Base-by-base conservation (phyloP, 2,797 vertebrate species). In the Sphaeramia orbicularis region DNA sequence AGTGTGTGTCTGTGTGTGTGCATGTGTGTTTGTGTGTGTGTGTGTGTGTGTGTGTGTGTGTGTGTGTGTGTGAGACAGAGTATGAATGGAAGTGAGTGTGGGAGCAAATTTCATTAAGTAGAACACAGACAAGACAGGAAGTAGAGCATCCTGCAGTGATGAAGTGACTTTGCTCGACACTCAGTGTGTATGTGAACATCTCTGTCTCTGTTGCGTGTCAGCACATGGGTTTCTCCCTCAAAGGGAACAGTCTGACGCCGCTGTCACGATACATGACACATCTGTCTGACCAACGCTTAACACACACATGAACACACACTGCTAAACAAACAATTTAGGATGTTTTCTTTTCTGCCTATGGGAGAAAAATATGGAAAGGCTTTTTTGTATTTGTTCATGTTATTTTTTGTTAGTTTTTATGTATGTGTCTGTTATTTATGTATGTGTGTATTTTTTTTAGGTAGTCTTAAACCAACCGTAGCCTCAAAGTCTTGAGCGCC, bases 241-340 rank as follows among this genome's bases (percentile, higher is more conserved):
- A 49, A 10, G 47, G 66, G 49, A 76, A 48, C 54, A 68, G 66
- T 83, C 74, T 81, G 66, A 71, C 58, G 47, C 58, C 73, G 61
- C 58, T 82, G 85, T 89, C 80, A 86, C 47, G 60, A 71, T 81
- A 86, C 74, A 75, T 71, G 21, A 24, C 70, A 82, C 63, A 74
- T 40, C 74, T 85, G 48, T 74, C 76, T 70, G 48, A 65, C 55
- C 76, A 42, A 24, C 21, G 24, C 21, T 41, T 30, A 51, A 51
- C 54, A 42, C 43, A 51, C 16, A 67, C 38, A 44, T 19, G n/a
- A 14, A 52, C 57, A 49, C 45, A 57, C 56, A 67, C 4, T 36
- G 44, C 8, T 37, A 69, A 49, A 78, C 40, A 66, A 24, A 60
- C 58, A 44, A 41, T 24, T 24, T 24, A 24, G 4, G 21, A 24